These are phyloP conservation scores for Drosophila virilis DNA, from an alignment of 1,140 invertebrate species.

Conservation along the genomic window DNA sequence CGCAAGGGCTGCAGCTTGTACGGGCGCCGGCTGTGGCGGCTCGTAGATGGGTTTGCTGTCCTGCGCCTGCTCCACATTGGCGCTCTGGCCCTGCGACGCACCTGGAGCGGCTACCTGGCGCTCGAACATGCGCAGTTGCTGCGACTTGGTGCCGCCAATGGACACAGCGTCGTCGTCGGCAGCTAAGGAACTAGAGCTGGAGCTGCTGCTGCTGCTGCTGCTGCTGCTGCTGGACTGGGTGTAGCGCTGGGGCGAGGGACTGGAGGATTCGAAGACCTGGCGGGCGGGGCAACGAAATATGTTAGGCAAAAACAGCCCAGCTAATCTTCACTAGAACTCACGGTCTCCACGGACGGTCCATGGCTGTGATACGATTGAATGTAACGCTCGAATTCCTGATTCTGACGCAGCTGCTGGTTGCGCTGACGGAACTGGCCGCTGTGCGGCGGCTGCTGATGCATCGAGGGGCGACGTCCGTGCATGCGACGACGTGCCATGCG, in stretches of 20 bases:
- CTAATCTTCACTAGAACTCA: conserved; percentile 39
- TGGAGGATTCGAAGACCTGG: conserved; percentile 75
- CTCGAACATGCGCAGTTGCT: conserved; percentile 74
- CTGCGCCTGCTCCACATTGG: conserved; percentile 51
- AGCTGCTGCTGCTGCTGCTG: conserved; percentile 20
- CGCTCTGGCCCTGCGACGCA: conserved; percentile 42
- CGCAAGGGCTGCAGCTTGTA: conserved; percentile 27
- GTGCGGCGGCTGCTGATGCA: conserved; percentile 64
- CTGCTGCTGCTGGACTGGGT: conserved; percentile 51
- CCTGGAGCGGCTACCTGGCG: conserved; percentile 70
- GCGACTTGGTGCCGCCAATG: conserved; percentile 45
- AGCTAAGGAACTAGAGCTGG: conserved; percentile 25
- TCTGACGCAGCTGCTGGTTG: conserved; percentile 73
- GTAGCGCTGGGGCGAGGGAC: conserved; percentile 67
- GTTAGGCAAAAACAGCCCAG: neutral
- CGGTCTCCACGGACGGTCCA: conserved; percentile 79
- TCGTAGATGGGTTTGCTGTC: conserved; percentile 70
- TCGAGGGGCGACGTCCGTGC: conserved; percentile 53
- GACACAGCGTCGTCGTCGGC: conserved; percentile 52
- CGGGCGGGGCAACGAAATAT: neutral
- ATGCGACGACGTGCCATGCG: conserved; percentile 51
- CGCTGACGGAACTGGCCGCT: conserved; percentile 70
- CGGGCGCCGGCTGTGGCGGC: conserved; percentile 29
- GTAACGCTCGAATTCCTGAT: conserved; percentile 80
- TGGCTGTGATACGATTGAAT: conserved; percentile 79